Base-by-base conservation (phyloP, 2,888 invertebrate genomes). In the Aricia artaxerxes region DNA sequence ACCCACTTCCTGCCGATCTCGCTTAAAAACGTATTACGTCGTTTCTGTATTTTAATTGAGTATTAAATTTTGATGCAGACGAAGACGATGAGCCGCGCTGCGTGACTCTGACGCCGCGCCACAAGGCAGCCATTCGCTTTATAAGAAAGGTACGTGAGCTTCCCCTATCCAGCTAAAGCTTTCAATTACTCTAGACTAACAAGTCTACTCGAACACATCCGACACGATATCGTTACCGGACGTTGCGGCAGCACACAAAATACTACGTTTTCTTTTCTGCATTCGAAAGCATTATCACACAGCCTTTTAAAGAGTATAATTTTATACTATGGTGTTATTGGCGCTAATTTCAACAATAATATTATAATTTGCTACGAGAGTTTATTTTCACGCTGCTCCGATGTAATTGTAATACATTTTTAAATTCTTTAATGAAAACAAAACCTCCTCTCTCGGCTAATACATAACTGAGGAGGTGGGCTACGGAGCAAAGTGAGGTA, bases 81-180 rank as follows among this genome's bases (percentile, higher is more conserved):
- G 97, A 97, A 89, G 97, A 97, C 85, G 97, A 97, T 85, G 97
- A 97, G 92, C 97, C 97, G 82, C 96, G 97, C 86, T 97, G 96
- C 89, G 95, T 97, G 86, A 97, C 97, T 86, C 95, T 98, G 86
- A 98, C 98, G 81, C 96, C 97, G 87, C 96, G 93, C 87, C 98
- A 99, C 91, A 98, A 98, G 94, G 97, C 97, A 84, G 98, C 98
- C 84, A 98, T 99, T 89, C 95, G 99, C 88, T 97, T 98, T 84
- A 97, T 98, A 90, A 95, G 99, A 93, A 98, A 98, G 97, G 97
- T 97, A 95, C 92, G 95, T 91, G 82, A 79, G 35, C 69, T 38
- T 38, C 5, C 13, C 69, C 13, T 69, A 38, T 35, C 69, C 11
- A 69, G 13, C 69, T 69, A 16, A 69, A 38, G 35, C 35, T 69